Evolutionary conservation across 2,888 invertebrate genomes (phyloP).

Genomic region (Pristionchus fissidentatus): DNA sequence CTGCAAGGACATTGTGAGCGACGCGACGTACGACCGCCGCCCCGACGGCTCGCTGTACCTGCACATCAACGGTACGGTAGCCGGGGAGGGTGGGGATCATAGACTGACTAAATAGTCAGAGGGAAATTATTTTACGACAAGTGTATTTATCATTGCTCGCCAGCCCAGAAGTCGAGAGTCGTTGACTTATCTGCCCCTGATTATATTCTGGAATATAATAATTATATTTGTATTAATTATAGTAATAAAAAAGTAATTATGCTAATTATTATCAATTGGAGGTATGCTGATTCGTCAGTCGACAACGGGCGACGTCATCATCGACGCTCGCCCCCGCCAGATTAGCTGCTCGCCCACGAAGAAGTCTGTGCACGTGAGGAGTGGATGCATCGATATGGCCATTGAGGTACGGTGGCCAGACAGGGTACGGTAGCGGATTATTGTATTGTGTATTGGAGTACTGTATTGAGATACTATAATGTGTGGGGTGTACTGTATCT

Average conservation of each 20-base stretch:
- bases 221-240: background rate
- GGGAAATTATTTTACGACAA: too few relatives aligned
- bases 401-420: conserved; percentile 70
- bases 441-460: background rate
- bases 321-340: conserved; percentile 76
- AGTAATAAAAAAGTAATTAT: background rate
- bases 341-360: conserved; percentile 75
- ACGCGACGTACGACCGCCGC: conserved; percentile 75
- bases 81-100: background rate
- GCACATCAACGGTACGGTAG: conserved; percentile 71
- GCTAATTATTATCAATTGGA: background rate
- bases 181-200: too few relatives aligned
- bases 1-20: conserved; percentile 74
- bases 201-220: too few relatives aligned
- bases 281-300: conserved; percentile 75
- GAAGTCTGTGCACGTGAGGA: conserved; percentile 75
- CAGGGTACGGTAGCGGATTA: background rate
- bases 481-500: background rate
- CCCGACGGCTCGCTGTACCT: conserved; percentile 74
- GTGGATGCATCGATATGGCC: conserved; percentile 76
- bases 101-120: too few relatives aligned
- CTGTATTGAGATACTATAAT: background rate
- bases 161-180: too few relatives aligned
- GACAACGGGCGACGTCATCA: conserved; percentile 75
- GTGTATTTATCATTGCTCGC: background rate